phyloP scores from a whole-genome alignment of 2,797 vertebrate genomes.

The Strix occidentalis region DNA sequence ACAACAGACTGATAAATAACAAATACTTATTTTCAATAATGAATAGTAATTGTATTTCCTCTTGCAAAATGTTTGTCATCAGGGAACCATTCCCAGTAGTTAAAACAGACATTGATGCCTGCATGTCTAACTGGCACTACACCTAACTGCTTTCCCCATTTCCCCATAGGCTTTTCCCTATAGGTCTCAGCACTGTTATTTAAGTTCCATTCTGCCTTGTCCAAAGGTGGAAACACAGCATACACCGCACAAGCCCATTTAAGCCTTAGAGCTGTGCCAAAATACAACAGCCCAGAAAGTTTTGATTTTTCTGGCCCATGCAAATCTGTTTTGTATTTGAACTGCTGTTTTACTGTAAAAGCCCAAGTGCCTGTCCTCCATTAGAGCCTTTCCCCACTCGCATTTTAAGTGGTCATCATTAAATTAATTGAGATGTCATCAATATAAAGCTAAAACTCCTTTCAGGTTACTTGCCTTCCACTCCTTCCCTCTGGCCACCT shows the following conservation, averaged over 20 bases:
- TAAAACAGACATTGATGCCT: background rate
- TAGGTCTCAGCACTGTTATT: background rate
- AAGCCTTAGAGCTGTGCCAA: background rate
- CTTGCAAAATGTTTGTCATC: background rate
- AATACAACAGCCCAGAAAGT: background rate
- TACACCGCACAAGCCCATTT: rapidly evolving
- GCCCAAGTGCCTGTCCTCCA: background rate
- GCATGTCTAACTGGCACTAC: background rate
- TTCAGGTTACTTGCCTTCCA: background rate
- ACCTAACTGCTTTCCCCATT: background rate
- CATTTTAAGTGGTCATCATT: background rate
- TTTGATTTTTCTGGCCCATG: background rate
- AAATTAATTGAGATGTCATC: background rate
- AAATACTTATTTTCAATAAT: background rate
- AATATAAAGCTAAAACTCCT: background rate
- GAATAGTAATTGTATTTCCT: background rate
- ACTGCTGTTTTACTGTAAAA: background rate
- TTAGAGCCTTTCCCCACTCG: background rate
- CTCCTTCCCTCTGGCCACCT: background rate
- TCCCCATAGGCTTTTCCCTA: background rate
- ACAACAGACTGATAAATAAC: background rate
- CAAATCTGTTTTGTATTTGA: background rate
- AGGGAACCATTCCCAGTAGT: background rate
- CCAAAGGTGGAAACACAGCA: background rate
- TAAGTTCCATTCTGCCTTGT: background rate